These are phyloP conservation scores for Dasysyrphus tricinctus DNA, from an alignment of 2,888 invertebrate species.

Conservation along the genomic window DNA sequence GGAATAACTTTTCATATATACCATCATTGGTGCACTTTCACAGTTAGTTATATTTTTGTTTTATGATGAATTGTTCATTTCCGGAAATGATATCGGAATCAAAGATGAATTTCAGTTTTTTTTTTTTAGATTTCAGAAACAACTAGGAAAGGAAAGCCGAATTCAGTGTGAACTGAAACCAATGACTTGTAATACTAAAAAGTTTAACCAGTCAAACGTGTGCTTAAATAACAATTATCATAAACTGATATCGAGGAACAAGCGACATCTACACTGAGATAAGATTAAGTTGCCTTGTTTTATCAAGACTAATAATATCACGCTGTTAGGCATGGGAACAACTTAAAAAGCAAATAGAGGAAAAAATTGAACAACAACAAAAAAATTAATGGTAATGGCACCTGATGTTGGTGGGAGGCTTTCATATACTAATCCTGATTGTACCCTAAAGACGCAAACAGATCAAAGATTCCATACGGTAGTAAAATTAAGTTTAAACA, in stretches of 20 bases:
- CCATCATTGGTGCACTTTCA: constrained; percentile 40
- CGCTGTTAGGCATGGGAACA: constrained; percentile 61
- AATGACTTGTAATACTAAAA: constrained; percentile 62
- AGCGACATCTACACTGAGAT: constrained; percentile 64
- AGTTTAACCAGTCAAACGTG: constrained; percentile 47
- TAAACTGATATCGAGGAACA: constrained; percentile 45
- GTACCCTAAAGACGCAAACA: not conserved
- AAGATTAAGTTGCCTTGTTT: constrained; percentile 69
- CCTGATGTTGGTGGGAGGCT: constrained; percentile 16
- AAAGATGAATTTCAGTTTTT: not conserved
- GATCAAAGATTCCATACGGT: not conserved
- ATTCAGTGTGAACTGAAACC: constrained; percentile 45
- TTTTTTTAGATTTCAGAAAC: not conserved
- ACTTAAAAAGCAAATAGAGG: constrained; percentile 21
- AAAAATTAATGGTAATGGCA: not conserved
- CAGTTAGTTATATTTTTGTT: not conserved
- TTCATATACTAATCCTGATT: not conserved
- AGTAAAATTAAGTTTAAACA: not conserved
- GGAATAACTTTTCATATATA: constrained; percentile 18
- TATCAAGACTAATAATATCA: constrained; percentile 60
- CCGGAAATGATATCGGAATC: not conserved
- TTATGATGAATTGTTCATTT: constrained; percentile 5
- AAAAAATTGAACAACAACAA: not conserved
- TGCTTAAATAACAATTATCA: constrained; percentile 72
- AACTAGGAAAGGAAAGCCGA: not conserved